Evolutionary conservation across 1,140 invertebrate genomes (phyloP).

Genomic region (Solen grandis): DNA sequence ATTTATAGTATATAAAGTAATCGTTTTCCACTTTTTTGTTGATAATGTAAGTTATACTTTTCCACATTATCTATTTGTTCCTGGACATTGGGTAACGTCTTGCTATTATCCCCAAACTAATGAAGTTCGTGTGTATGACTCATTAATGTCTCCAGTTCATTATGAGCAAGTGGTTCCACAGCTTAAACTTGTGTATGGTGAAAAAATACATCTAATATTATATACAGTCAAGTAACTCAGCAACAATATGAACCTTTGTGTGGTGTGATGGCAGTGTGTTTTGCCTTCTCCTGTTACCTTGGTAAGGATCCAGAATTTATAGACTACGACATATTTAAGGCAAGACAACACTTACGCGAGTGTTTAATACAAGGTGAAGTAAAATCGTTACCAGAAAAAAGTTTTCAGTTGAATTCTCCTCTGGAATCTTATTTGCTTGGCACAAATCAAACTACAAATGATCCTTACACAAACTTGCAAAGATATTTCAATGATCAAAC

Average conservation of each 20-base stretch:
- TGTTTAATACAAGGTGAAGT: conserved; percentile 20
- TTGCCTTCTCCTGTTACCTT: conserved; percentile 22
- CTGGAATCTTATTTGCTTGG: conserved; percentile 21
- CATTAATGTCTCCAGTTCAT: conserved; percentile 18
- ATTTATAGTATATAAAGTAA: conserved; percentile 16
- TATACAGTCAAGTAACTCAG: conserved; percentile 23
- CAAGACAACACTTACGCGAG: conserved; percentile 9
- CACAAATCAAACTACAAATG: conserved; percentile 25
- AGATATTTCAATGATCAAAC: conserved; percentile 22
- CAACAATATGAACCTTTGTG: conserved; percentile 20
- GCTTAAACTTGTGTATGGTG: conserved; percentile 11
- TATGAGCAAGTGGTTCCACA: conserved; percentile 10
- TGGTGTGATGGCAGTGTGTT: conserved; percentile 25
- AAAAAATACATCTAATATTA: neutral
- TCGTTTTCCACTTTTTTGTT: conserved; percentile 20
- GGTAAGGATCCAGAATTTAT: conserved; percentile 27
- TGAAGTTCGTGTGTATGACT: conserved; percentile 31
- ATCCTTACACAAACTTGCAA: conserved; percentile 20
- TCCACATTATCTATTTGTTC: neutral
- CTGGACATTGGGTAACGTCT: conserved; percentile 33
- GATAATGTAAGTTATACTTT: conserved; percentile 23
- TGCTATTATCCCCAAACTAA: conserved; percentile 17
- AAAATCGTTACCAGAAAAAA: conserved; percentile 20
- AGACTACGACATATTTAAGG: conserved; percentile 21
- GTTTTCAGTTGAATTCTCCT: conserved; percentile 24